These are phyloP conservation scores for Unio pictorum DNA, from an alignment of 2,888 invertebrate species.

Conservation along the genomic window DNA sequence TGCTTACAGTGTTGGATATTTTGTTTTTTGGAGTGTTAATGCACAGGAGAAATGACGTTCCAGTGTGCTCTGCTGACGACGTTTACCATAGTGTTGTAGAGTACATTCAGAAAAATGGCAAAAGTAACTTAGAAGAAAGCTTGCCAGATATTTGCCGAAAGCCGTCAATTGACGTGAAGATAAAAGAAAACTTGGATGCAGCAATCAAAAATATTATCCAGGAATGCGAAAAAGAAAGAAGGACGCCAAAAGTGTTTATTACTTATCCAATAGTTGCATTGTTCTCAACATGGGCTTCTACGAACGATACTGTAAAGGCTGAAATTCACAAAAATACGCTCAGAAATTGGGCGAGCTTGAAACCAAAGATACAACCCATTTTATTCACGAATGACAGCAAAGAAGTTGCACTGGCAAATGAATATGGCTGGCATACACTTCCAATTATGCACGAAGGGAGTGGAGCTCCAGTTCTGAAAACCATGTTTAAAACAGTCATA, in stretches of 20 bases:
- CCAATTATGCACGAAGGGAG: slow-evolving; percentile 35
- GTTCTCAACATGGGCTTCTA: slow-evolving; percentile 42
- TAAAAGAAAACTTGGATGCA: slow-evolving; percentile 10
- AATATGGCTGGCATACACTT: slow-evolving; percentile 25
- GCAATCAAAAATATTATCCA: slow-evolving; percentile 20
- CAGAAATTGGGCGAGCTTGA: slow-evolving; percentile 38
- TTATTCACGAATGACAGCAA: slow-evolving; percentile 37
- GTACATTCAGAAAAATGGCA: slow-evolving; percentile 22
- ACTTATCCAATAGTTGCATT: slow-evolving; percentile 29
- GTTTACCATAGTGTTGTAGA: slow-evolving; percentile 23
- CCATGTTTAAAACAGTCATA: slow-evolving; percentile 54
- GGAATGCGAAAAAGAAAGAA: slow-evolving; percentile 9
- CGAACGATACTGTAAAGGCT: slow-evolving; percentile 18
- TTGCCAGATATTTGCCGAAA: slow-evolving; percentile 19
- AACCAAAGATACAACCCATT: slow-evolving; percentile 34
- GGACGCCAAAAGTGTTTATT: neutral
- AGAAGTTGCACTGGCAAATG: slow-evolving; percentile 12
- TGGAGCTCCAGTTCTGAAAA: slow-evolving; percentile 48
- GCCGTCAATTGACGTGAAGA: slow-evolving; percentile 1
- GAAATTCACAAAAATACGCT: slow-evolving; percentile 35
- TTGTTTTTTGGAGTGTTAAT: slow-evolving; percentile 24
- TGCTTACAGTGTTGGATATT: slow-evolving; percentile 28
- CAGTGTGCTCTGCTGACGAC: slow-evolving; percentile 25
- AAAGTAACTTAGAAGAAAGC: slow-evolving; percentile 8
- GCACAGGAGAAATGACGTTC: slow-evolving; percentile 11